Conservation (phyloP, 2,113 vertebrate species). For the Pterocles orientalis region DNA sequence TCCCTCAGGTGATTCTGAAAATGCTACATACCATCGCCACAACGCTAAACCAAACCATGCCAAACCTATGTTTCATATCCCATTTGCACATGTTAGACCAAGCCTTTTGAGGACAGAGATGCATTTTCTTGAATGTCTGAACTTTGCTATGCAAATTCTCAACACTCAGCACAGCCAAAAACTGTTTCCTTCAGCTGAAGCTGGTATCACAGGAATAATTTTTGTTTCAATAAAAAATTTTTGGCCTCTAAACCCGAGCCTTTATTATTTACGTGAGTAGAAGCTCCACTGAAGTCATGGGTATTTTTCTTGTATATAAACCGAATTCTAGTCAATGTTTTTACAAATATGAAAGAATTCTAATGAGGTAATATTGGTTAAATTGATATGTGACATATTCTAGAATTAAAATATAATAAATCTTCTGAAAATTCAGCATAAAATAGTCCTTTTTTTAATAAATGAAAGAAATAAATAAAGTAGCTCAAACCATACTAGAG, state of each 20-base stretch:
- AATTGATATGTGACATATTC: not conserved
- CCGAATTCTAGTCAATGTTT: not conserved
- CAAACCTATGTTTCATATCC: not conserved
- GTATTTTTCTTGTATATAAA: not conserved
- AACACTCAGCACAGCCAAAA: not conserved
- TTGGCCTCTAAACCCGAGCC: not conserved
- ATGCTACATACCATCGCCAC: rapidly evolving
- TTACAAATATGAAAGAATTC: not conserved
- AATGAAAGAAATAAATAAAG: not conserved
- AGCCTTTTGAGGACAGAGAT: not conserved
- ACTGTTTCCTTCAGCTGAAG: conserved; percentile 8
- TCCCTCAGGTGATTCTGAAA: not conserved
- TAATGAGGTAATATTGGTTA: not conserved
- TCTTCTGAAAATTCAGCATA: not conserved
- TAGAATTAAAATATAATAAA: not conserved
- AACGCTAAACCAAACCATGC: not conserved
- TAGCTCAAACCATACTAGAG: not conserved
- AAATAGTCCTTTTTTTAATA: not conserved
- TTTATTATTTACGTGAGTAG: not conserved
- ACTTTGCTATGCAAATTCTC: conserved; percentile 8
- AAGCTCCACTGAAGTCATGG: not conserved
- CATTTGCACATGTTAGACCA: not conserved
- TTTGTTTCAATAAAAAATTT: not conserved
- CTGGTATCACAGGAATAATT: not conserved
- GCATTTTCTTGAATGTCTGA: conserved; percentile 14